Base-by-base conservation (phyloP, 2,888 invertebrate species). In the Linnaemya tessellans region DNA sequence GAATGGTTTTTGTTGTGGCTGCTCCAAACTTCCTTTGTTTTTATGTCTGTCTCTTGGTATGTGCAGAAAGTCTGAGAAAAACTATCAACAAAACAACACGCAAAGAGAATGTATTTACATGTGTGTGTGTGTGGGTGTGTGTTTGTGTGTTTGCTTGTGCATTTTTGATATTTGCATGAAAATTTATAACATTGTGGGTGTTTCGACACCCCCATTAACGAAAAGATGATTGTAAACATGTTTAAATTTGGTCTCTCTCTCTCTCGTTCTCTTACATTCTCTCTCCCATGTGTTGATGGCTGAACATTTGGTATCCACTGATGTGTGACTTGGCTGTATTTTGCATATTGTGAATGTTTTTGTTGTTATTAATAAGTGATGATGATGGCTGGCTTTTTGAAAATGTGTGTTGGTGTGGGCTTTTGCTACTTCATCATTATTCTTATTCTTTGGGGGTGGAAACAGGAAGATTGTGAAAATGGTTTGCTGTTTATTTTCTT, bases 391-490 rank as follows among this genome's bases (percentile, higher is more conserved):
- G 73, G 20, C 49, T 58, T 74, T 51, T 74, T 77, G 3, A 54
- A 64, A 64, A 60, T 60, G 65, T 43, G 41, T 75, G 38, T 7
- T 15, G 22, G 11, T 75, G 18, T 67, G 56, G 49, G 46, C 13
- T 38, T 68, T 58, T 78, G 18, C 25, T 38, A 22, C 49, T 71
- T 75, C 38, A 35, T 62, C 15, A 18, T 35, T n/a, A 22, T 20
- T 13, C n/a, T 15, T 67, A 51, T 18, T 15, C 15, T 67, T 84
- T 74, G 68, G 58, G 84, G 85, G 85, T 85, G 82, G 70, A 79
- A 79, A 79, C 62, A 15, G 10, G 70, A 62, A 68, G 65, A 74
- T 51, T 68, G 49, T 54, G 64, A 35, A 85, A 68, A 51, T n/a
- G 51, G 56, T 77, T 56, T 35, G 9, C 51, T 49, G 15, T 35